These are phyloP conservation scores for Trichonephila clavata DNA, from an alignment of 1,140 invertebrate genomes.

Conservation along the genomic window DNA sequence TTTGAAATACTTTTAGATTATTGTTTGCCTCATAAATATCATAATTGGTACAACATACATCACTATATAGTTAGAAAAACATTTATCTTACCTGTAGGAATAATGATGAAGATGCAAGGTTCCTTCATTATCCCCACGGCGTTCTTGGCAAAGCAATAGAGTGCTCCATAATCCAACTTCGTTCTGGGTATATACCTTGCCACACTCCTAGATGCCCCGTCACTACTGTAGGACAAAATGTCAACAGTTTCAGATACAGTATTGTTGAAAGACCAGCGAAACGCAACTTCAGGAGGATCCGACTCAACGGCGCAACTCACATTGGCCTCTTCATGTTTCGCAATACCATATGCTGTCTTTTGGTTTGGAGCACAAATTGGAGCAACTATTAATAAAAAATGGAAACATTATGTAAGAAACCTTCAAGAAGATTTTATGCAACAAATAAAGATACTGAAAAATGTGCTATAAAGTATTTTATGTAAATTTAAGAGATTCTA, in stretches of 20 bases:
- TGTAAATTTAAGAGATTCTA: no score
- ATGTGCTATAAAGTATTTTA: no score
- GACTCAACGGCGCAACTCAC: conserved; percentile 92
- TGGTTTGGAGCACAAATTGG: conserved; percentile 89
- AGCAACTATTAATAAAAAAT: conserved; percentile 85
- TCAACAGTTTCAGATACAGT: conserved; percentile 81
- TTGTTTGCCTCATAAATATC: no score
- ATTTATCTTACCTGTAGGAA: conserved; percentile 88
- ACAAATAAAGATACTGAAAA: no score
- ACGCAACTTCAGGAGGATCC: conserved; percentile 89
- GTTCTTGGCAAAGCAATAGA: conserved; percentile 92
- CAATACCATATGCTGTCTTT: conserved; percentile 90
- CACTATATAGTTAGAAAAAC: no score
- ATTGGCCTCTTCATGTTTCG: conserved; percentile 88
- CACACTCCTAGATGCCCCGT: conserved; percentile 82
- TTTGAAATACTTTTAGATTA: no score
- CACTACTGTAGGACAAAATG: conserved; percentile 77
- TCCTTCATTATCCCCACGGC: conserved; percentile 87
- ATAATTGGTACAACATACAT: no score
- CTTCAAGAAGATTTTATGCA: no score
- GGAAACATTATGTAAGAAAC: neutral
- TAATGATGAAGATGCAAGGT: conserved; percentile 94
- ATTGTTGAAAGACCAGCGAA: conserved; percentile 96
- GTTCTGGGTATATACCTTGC: conserved; percentile 88
- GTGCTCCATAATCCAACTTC: conserved; percentile 92